Evolutionary conservation across 2,113 vertebrate species (phyloP).

Genomic region (Osmerus eperlanus): DNA sequence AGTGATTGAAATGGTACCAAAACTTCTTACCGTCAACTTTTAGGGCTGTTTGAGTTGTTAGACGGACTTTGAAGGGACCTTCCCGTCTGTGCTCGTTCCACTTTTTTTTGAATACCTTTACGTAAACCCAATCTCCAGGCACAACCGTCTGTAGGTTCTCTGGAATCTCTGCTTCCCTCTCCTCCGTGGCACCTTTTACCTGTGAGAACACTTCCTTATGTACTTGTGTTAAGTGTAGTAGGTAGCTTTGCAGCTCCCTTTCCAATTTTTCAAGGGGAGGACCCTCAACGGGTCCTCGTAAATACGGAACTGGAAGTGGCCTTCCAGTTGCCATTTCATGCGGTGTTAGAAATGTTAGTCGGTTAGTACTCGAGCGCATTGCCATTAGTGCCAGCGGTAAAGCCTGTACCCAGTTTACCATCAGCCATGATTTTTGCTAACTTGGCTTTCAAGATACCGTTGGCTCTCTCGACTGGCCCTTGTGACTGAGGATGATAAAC

Average conservation of each 20-base stretch:
- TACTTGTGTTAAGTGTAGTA: neutral
- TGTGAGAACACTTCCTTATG: neutral
- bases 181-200: too few relatives aligned
- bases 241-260: too few relatives aligned
- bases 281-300: too few relatives aligned
- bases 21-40: neutral
- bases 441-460: neutral
- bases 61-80: neutral
- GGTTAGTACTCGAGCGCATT: too few relatives aligned
- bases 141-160: neutral
- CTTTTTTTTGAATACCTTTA: neutral
- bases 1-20: neutral
- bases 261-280: too few relatives aligned
- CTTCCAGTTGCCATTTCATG: too few relatives aligned
- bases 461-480: neutral
- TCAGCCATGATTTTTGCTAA: neutral
- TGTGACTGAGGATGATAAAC: neutral
- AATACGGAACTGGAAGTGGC: too few relatives aligned
- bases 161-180: too few relatives aligned
- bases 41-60: neutral
- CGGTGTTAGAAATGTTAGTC: too few relatives aligned
- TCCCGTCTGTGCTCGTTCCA: neutral
- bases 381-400: neutral
- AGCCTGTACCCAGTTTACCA: neutral
- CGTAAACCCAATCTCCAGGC: neutral